Conservation (phyloP, 2,888 invertebrate genomes). For the Idaea biselata region DNA sequence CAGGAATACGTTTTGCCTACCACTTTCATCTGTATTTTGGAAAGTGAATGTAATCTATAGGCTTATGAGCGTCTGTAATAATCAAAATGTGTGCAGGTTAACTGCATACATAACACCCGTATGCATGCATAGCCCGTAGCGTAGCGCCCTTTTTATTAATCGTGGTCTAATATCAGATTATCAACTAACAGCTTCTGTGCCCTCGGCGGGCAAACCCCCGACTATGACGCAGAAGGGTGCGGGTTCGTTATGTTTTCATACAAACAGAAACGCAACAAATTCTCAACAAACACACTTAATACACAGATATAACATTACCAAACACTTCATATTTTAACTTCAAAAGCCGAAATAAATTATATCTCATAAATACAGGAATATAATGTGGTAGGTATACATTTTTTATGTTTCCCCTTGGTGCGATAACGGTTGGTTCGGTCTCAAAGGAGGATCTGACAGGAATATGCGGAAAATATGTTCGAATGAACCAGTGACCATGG, state of each 20-base stretch:
- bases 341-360: constrained; percentile 31
- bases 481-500: constrained; percentile 46
- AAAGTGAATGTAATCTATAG: neutral
- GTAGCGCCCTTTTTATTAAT: too few species aligned
- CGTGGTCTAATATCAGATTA: too few species aligned
- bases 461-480: constrained; percentile 45
- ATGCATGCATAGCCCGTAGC: too few species aligned
- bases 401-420: constrained; percentile 46
- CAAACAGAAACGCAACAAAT: neutral
- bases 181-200: too few species aligned
- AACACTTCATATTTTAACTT: constrained; percentile 21
- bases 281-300: neutral
- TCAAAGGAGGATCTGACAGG: constrained; percentile 50
- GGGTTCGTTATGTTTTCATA: neutral
- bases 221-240: too few species aligned
- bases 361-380: constrained; percentile 30
- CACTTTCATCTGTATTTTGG: neutral
- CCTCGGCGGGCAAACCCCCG: too few species aligned
- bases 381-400: constrained; percentile 35
- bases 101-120: too few species aligned
- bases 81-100: too few species aligned
- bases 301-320: neutral
- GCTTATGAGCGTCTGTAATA: too few species aligned
- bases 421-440: constrained; percentile 54
- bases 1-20: neutral